Evolutionary conservation across 2,888 invertebrate genomes (phyloP).

Genomic region (Acleris literana): DNA sequence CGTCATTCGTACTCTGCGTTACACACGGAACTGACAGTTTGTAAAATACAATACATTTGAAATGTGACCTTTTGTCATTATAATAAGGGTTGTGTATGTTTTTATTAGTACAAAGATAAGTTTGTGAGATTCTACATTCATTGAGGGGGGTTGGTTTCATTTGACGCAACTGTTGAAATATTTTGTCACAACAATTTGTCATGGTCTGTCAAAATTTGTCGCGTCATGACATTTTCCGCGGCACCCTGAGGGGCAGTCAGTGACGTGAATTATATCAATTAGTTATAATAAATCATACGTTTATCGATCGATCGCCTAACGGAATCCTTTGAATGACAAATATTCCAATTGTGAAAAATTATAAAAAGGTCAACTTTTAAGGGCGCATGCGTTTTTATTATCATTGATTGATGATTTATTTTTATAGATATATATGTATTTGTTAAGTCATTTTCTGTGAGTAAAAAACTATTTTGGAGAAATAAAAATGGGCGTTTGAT

Average conservation of each 20-base stretch:
- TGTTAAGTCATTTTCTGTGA: conserved; percentile 3
- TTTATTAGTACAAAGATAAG: conserved; percentile 30
- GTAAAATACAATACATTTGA: conserved; percentile 17
- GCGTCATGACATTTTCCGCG: conserved; percentile 67
- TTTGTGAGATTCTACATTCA: conserved; percentile 43
- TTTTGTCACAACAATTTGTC: conserved; percentile 84
- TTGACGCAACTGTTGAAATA: conserved; percentile 82
- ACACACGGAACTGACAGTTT: conserved; percentile 45
- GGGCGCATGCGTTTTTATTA: conserved; percentile 49
- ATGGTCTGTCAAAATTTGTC: conserved; percentile 73
- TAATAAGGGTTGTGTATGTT: conserved; percentile 19
- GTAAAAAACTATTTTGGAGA: background rate
- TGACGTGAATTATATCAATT: conserved; percentile 77
- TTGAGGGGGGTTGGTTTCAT: conserved; percentile 59
- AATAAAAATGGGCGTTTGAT: background rate
- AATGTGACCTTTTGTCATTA: conserved; percentile 18
- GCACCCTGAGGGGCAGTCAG: conserved; percentile 62
- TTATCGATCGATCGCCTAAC: conserved; percentile 67
- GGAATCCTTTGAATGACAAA: conserved; percentile 75
- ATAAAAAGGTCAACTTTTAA: conserved; percentile 42
- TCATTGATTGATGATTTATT: conserved; percentile 45
- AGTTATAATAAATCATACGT: conserved; percentile 72
- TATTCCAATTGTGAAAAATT: conserved; percentile 54
- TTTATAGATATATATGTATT: conserved; percentile 25
- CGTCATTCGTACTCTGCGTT: conserved; percentile 61